Conservation (phyloP, 2,888 invertebrate species). For the Chelonus formosanus region DNA sequence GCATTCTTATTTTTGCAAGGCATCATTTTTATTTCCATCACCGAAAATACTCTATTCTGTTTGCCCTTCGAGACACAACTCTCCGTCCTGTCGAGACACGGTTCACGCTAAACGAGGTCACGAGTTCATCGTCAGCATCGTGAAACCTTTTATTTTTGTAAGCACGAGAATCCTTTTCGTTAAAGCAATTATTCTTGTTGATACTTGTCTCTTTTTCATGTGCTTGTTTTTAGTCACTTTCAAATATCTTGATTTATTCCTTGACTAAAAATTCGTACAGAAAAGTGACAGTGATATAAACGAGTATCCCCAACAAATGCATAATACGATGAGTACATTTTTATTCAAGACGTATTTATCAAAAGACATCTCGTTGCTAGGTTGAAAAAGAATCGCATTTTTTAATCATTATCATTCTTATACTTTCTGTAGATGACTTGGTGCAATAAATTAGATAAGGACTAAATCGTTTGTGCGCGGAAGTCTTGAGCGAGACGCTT, state of each 20-base stretch:
- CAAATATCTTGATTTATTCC: slow-evolving; percentile 4
- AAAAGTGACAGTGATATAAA: slow-evolving; percentile 12
- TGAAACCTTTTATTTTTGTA: not conserved
- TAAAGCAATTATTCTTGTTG: slow-evolving; percentile 1
- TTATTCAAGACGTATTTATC: not conserved
- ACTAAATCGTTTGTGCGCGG: slow-evolving; percentile 24
- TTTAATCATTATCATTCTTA: slow-evolving; percentile 22
- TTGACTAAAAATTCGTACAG: not conserved
- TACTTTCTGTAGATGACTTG: slow-evolving; percentile 23
- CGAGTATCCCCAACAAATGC: not conserved
- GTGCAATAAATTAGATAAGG: slow-evolving; percentile 28
- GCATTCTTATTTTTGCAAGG: slow-evolving; percentile 1
- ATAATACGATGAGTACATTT: slow-evolving; percentile 5
- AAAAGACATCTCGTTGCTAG: slow-evolving; percentile 5
- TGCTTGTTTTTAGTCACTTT: not conserved
- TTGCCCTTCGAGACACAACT: slow-evolving; percentile 3
- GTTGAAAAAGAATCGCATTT: slow-evolving; percentile 13
- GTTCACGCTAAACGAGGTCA: slow-evolving; percentile 22
- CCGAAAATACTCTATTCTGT: slow-evolving; percentile 19
- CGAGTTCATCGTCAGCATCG: not conserved
- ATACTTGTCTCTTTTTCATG: not conserved
- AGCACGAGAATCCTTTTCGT: not conserved
- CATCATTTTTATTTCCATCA: not conserved
- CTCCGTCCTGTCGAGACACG: not conserved
- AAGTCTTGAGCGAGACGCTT: slow-evolving; percentile 30